These are phyloP conservation scores for Oryzias curvinotus DNA, from an alignment of 2,113 vertebrate genomes.

Conservation along the genomic window DNA sequence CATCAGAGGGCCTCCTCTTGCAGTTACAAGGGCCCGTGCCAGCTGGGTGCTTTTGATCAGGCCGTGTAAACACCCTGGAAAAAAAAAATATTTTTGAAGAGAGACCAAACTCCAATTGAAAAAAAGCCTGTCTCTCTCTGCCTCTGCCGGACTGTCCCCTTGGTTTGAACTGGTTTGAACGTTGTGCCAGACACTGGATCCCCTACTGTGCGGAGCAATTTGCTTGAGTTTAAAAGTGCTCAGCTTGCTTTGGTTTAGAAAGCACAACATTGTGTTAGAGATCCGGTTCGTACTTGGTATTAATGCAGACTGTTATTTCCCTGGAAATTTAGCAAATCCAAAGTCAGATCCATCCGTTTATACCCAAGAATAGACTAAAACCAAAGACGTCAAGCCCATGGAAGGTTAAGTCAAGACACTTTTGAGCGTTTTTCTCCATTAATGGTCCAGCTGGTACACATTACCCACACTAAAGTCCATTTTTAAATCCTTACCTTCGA, in stretches of 20 bases:
- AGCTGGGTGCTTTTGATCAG: conserved; percentile 69
- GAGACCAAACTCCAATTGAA: conserved; percentile 68
- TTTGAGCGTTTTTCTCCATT: background rate
- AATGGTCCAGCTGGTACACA: conserved; percentile 56
- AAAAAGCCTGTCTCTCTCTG: conserved; percentile 47
- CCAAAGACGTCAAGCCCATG: too few relatives aligned
- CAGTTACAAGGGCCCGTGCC: conserved; percentile 58
- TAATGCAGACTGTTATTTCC: too few relatives aligned
- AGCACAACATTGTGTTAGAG: conserved; percentile 36
- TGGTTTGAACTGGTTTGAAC: conserved; percentile 54
- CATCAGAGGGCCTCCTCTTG: conserved; percentile 55
- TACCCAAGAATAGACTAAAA: too few relatives aligned
- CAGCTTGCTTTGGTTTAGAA: conserved; percentile 46
- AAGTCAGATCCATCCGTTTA: too few relatives aligned
- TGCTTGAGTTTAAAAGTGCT: conserved; percentile 53
- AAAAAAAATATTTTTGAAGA: conserved; percentile 67
- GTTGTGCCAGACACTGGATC: conserved; percentile 48
- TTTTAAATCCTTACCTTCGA: conserved; percentile 54
- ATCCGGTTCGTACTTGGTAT: background rate
- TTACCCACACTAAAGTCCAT: conserved; percentile 49
- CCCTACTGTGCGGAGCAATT: conserved; percentile 60
- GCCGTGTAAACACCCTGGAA: conserved; percentile 62
- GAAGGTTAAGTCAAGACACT: too few relatives aligned
- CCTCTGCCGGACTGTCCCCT: conserved; percentile 11
- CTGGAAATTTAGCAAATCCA: too few relatives aligned